Evolutionary conservation across 2,888 invertebrate species (phyloP), one percentile per base, ranked within the genome.

Genomic region (Microctonus aethiopoides): DNA sequence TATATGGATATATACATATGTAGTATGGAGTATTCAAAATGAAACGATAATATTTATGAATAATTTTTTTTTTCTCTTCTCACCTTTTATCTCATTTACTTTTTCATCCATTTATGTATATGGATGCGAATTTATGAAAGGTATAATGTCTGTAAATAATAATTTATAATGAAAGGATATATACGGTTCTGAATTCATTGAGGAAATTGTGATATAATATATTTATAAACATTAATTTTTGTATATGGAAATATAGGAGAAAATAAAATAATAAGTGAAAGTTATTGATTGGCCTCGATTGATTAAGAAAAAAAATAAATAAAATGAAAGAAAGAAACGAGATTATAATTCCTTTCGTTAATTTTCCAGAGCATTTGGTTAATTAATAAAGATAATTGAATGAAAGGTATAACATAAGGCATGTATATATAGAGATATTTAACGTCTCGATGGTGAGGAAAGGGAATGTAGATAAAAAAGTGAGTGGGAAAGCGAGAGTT

Each of bases 311-410:
- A 54, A 32, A 63, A 41, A 26, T 29, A 51, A 56, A 39, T 54
- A 60, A 61, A 41, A 61, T 26, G 56, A 67, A 72, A 70, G 62
- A 65, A 73, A 77, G 74, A 73, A 74, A 76, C 70, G 73, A 6
- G 6, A 70, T 71, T 52, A 76, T 79, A 80, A 81, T 81, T 81
- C 77, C 80, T 80, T 83, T 81, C 78, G 77, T 79, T 79, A 77
- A 78, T 80, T 79, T 76, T 75, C 73, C 77, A 75, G 76, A 57
- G 68, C 76, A 74, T 76, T 67, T 74, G 72, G 77, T 80, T 81
- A 81, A 82, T 83, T 82, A 80, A 81, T 83, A 81, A 81, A 81
- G 80, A 78, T 81, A 81, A 81, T 82, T 78, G 78, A 80, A 80
- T 80, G 79, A 80, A 80, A 80, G 67, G 68, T 70, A 70, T 61